Conservation (phyloP, 2,797 vertebrate species). For the Tauraco hartlaubi region DNA sequence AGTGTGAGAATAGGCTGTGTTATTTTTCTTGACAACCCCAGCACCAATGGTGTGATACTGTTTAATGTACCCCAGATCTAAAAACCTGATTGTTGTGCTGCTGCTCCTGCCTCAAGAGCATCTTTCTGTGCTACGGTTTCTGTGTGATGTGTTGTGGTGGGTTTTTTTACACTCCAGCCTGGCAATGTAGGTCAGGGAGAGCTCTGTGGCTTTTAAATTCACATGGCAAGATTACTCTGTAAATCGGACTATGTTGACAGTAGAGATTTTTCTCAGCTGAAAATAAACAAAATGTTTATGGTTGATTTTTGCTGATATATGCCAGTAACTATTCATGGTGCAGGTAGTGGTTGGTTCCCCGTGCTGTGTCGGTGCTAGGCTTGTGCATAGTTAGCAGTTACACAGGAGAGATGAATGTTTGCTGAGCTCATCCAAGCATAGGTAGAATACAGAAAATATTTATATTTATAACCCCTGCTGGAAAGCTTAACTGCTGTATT, state of each 20-base stretch:
- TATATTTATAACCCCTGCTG: not conserved
- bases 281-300: constrained; percentile 2
- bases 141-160: not conserved
- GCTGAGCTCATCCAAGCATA: not conserved
- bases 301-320: not conserved
- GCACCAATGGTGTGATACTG: not conserved
- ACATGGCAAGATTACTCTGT: constrained; percentile 43
- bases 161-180: not conserved
- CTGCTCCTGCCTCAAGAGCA: not conserved
- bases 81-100: not conserved
- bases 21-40: not conserved
- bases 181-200: constrained; percentile 34
- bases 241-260: constrained; percentile 34
- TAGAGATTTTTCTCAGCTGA: constrained; percentile 22
- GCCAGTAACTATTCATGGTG: not conserved
- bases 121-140: not conserved
- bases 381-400: not conserved
- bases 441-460: not conserved
- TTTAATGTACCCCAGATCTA: not conserved
- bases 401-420: not conserved
- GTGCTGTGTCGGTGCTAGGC: not conserved
- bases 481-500: not conserved
- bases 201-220: constrained; percentile 34
- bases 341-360: not conserved
- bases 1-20: not conserved